Base-by-base conservation (phyloP, 1,140 invertebrate genomes). In the Lamellibrachia luymesi region DNA sequence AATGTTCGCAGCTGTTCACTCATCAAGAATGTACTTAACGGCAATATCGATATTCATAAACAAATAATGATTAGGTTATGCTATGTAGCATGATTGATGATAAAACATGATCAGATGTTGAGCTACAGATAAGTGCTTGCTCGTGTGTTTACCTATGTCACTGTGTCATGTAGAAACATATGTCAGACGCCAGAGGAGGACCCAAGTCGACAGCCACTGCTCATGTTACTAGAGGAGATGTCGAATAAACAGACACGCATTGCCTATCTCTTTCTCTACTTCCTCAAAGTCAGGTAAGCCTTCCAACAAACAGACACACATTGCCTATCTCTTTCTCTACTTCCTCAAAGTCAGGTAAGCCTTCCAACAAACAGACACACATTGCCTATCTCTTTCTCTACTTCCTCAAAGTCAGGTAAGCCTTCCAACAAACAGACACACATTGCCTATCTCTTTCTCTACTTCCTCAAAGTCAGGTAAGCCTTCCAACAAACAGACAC, bases 221-320 rank as follows among this genome's bases (percentile, higher is more conserved):
- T 98, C 94, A 97, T 97, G 95, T 97, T 98, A 91, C 97, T 98
- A 90, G 97, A 97, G 94, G 98, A 98, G 96, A 98, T 98, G 97
- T 97, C 98, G 95, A 96, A 96, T 94, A 96, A 97, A 94, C 97
- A 98, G 95, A 97, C 97, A 5, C 97, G 97, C 95, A 97, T 98
- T 93, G 98, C 98, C 92, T 99, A 98, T 96, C 97, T 98, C 94
- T 96, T 99, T 91, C 96, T 99, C 49, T 99, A 98, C 96, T 98
- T 98, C 96, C 96, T 98, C 90, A 98, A 98, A 97, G 97, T 98
- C 92, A 97, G 98, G 96, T 96, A 94, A 93, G 92, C 51, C 25
- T 91, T n/a, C 27, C 25, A 6, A 27, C 51, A 51, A 91, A 50
- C 91, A 91, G 17, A 51, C 49, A 91, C 91, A 50, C 25, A 91